Evolutionary conservation across 1,140 invertebrate species (phyloP).

Genomic region (Archegozetes longisetosus): DNA sequence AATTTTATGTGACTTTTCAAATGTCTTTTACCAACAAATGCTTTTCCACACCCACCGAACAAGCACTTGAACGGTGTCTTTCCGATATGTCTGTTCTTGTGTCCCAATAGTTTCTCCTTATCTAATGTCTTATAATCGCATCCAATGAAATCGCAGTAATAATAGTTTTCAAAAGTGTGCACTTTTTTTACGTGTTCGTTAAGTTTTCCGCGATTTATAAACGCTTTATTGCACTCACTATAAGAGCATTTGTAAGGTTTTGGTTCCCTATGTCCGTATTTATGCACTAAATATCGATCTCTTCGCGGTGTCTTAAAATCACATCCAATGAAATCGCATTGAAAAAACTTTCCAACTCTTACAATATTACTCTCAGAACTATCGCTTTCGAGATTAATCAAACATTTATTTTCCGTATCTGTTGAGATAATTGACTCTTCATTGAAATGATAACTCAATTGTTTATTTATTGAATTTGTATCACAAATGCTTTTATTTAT

Average conservation of each 20-base stretch:
- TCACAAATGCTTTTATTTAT: too few species aligned
- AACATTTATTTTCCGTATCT: not conserved
- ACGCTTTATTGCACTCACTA: slow-evolving; percentile 7
- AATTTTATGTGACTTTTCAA: not conserved
- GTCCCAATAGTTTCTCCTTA: not conserved
- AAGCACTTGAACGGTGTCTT: not conserved
- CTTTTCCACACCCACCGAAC: slow-evolving; percentile 9
- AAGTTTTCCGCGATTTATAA: too few species aligned
- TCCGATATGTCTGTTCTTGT: slow-evolving; percentile 3
- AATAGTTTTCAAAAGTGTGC: not conserved
- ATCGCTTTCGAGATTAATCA: too few species aligned
- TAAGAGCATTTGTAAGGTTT: not conserved
- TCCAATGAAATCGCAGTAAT: not conserved
- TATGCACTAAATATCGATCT: slow-evolving; percentile 2
- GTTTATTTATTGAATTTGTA: too few species aligned
- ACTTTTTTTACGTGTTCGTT: too few species aligned
- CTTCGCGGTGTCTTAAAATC: not conserved
- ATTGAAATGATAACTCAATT: too few species aligned
- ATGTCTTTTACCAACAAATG: too few species aligned
- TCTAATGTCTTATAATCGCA: not conserved
- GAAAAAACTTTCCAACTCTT: not conserved
- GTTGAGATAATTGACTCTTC: not conserved
- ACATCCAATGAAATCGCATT: not conserved
- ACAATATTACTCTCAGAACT: too few species aligned
- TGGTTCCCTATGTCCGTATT: not conserved